These are phyloP conservation scores for Cynodonichthys magdalenae DNA, from an alignment of 2,797 vertebrate genomes.

Conservation along the genomic window DNA sequence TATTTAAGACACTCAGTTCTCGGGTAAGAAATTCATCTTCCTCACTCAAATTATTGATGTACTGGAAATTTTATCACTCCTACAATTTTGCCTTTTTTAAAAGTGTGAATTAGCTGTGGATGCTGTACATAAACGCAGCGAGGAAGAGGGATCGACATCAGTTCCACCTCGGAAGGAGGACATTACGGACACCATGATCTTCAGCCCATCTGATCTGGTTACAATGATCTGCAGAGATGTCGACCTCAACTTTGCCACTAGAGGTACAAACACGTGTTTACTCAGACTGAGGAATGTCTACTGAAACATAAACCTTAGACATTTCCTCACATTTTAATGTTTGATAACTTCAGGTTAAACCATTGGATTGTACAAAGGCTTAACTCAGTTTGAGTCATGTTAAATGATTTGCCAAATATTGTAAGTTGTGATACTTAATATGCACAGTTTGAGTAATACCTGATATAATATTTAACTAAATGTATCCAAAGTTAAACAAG, in stretches of 20 bases:
- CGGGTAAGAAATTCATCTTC: slow-evolving; percentile 78
- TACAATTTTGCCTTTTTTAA: slow-evolving; percentile 6
- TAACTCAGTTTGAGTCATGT: too few species aligned
- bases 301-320: background rate
- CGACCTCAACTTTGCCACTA: slow-evolving; percentile 91
- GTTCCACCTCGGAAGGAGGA: slow-evolving; percentile 86
- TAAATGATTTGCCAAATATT: too few species aligned
- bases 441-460: too few species aligned
- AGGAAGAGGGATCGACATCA: slow-evolving; percentile 66
- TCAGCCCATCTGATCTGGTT: slow-evolving; percentile 88
- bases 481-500: background rate
- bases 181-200: slow-evolving; percentile 94
- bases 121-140: slow-evolving; percentile 85
- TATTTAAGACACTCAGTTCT: slow-evolving; percentile 94
- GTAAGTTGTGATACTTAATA: too few species aligned
- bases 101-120: slow-evolving; percentile 94
- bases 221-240: slow-evolving; percentile 92
- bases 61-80: background rate
- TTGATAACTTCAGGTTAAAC: background rate
- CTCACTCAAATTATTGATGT: background rate
- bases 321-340: background rate
- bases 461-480: background rate
- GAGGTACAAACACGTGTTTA: slow-evolving; percentile 77
- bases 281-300: too few species aligned
- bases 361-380: too few species aligned